Conservation (phyloP, 37 sponge, comb jelly and placozoan genomes). For the Geodia barretti region DNA sequence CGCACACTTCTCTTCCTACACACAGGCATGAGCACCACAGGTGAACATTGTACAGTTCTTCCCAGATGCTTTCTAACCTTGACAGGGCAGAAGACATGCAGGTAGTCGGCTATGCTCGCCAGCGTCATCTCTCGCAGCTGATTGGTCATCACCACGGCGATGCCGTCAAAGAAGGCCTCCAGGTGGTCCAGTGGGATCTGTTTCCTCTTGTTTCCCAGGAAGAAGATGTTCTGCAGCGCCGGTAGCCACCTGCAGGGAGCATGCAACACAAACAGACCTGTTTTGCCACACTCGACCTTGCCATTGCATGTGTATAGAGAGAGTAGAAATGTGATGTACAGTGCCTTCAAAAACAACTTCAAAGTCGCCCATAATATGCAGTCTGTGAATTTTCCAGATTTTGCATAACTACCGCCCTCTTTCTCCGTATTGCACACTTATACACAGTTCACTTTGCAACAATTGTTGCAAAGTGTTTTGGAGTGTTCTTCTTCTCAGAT, state of each 20-base stretch:
- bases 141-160: conserved; percentile 83
- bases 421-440: no score
- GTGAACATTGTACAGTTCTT: neutral
- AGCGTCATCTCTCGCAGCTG: conserved; percentile 82
- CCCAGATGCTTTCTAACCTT: conserved; percentile 8
- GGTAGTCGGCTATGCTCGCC: conserved; percentile 72
- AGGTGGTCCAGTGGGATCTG: conserved; percentile 79
- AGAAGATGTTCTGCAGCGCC: conserved; percentile 97
- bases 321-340: no score
- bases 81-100: conserved; percentile 66
- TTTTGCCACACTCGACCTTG: no score
- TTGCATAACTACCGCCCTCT: no score
- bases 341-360: no score
- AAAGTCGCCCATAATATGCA: no score
- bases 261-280: no score
- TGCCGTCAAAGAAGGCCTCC: conserved; percentile 84
- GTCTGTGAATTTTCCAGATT: no score
- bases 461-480: no score
- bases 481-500: no score
- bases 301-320: no score
- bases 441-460: no score
- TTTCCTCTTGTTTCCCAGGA: conserved; percentile 90
- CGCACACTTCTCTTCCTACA: neutral
- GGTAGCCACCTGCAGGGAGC: conserved; percentile 83
- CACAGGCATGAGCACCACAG: neutral